Percentiles rank a stretch among this genome's conserved stretches.
These are phyloP conservation scores for Drosophila flavopinicola DNA, from an alignment of 2,888 invertebrate genomes.

Conservation along the genomic window DNA sequence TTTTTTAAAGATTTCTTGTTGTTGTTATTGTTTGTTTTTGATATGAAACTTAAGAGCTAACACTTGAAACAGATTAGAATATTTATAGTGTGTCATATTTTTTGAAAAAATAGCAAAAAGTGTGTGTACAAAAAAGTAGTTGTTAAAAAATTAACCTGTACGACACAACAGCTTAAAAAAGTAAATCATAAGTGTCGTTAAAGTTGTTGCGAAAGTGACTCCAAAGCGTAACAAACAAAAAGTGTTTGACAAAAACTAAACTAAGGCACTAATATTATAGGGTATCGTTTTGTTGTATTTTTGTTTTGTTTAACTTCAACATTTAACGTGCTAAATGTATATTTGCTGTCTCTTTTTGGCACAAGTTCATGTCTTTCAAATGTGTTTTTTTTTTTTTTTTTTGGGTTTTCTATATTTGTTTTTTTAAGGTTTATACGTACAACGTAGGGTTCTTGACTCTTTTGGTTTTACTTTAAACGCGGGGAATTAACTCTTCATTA, in stretches of 20 bases:
- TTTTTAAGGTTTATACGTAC: constrained; percentile 56
- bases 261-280: constrained; percentile 50
- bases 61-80: constrained; percentile 54
- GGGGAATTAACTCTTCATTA: constrained; percentile 64
- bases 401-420: constrained; percentile 12
- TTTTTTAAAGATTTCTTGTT: constrained; percentile 6
- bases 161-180: constrained; percentile 54
- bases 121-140: constrained; percentile 48
- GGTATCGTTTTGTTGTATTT: constrained; percentile 34
- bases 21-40: not conserved
- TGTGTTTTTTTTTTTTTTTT: constrained; percentile 11
- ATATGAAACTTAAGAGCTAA: constrained; percentile 56
- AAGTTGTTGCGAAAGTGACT: constrained; percentile 46
- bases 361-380: constrained; percentile 68
- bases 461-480: constrained; percentile 54
- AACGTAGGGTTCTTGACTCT: constrained; percentile 68
- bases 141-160: constrained; percentile 33
- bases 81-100: constrained; percentile 41
- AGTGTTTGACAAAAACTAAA: constrained; percentile 58
- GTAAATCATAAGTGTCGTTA: constrained; percentile 38
- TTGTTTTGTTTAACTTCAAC: constrained; percentile 60
- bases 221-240: constrained; percentile 59
- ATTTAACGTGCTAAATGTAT: constrained; percentile 63
- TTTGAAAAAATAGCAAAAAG: constrained; percentile 33
- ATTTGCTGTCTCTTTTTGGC: constrained; percentile 66